Evolutionary conservation across 2,113 vertebrate species (phyloP), one percentile per base, ranked within the genome.

Genomic region (Chloebia gouldiae): DNA sequence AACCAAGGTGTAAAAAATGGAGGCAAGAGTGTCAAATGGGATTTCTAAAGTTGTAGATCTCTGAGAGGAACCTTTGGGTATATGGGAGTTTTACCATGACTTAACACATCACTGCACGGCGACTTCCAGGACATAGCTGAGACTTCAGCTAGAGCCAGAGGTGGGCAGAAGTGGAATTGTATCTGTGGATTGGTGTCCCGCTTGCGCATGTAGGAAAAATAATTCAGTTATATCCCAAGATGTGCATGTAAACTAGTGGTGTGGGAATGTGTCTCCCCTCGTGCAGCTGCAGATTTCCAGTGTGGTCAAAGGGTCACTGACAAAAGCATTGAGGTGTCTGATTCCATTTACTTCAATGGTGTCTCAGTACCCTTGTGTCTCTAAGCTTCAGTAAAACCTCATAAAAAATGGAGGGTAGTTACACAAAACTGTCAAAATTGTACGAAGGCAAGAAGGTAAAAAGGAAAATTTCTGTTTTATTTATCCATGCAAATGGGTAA

Each of bases 321-420:
- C 56, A 93, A 86, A 83, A 90, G 69, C 80, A 56, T 31, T 94
- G 76, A 78, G 83, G 86, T 92, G 42, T 94, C 88, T 64, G 53
- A 86, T 94, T 93, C 77, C 91, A 28, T 49, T 53, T 77, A 22
- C 30, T 75, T 86, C 81, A 78, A 4, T 70, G 68, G 42, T 63
- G 68, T 39, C 72, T 92, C 45, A n/a, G 60, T 78, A 68, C 47
- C 56, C 45, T 54, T 33, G 20, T 83, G 64, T 49, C n/a, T 83
- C 44, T 63, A 35, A 37, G 53, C 80, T 86, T 84, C 54, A 35
- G 50, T 45, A 72, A 88, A 82, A 65, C 10, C 20, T 69, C 57
- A 53, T 50, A 24, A 33, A 87, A 76, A 71, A 71, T 39, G 18
- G 19, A 76, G 22, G 0, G 1, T n/a, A 75, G n/a, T 57, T 85